Base-by-base conservation (phyloP, 35 echinoderm and acorn worm species). In the Chiridota heheva region DNA sequence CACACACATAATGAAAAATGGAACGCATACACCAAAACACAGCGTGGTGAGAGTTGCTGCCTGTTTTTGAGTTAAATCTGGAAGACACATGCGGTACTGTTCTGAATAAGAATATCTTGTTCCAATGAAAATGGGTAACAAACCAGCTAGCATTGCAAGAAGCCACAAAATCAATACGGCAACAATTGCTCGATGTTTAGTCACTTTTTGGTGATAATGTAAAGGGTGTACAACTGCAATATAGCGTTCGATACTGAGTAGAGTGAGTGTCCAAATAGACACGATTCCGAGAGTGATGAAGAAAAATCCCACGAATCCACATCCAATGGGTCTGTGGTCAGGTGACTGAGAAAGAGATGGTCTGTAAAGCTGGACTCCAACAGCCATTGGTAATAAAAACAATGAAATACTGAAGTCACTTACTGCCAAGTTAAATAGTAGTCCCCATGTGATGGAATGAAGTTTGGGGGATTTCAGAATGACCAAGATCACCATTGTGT, bases 171-270 rank as follows among this genome's bases (percentile, higher is more conserved):
- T 40, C 33, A 42, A 30, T 26, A 88, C 77, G 1, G 73, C 45
- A 0, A 86, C 70, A 7, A 47, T 58, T 7, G 72, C 88, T 0
- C 87, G 17, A 59, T 47, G 69, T 51, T 60, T 87, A 5, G 78
- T 91, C 13, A 98, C 72, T 33, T 71, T 78, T 37, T 91, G 85
- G 47, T 91, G 72, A 42, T 98, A 98, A 16, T 92, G 81, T 4
- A 98, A 69, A 0, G 95, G 95, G 20, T 88, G 72, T n/a, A 88
- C 92, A 34, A 98, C 81, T 1, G 89, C 89, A 37, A 91, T 84
- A 81, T 81, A 85, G 35, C 89, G 70, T 27, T 98, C 95, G 16
- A 89, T 44, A 65, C 89, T 88, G 31, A 92, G 67, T 7, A 86
- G 40, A 15, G 69, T 69, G 0, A 98, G 85, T 8, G 84, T 91